Percentiles rank a stretch among this genome's conserved stretches.
Conservation (phyloP, 2,888 invertebrate genomes). For the Diarsia mendica region DNA sequence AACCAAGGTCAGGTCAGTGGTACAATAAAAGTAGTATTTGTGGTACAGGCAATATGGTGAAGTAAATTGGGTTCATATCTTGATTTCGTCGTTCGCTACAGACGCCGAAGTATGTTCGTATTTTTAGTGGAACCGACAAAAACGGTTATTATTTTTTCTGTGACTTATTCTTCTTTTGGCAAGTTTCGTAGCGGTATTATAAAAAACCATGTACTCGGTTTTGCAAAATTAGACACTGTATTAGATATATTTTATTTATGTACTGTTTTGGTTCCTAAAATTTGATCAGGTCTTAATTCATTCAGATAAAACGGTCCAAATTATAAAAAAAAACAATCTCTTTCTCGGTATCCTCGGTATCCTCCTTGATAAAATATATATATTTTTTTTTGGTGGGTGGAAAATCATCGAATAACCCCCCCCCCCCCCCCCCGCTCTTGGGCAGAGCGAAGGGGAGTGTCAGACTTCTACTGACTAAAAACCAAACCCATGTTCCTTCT, state of each 20-base stretch:
- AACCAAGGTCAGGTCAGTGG: constrained; percentile 23
- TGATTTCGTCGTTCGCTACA: constrained; percentile 25
- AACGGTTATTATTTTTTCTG: background rate
- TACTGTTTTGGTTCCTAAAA: background rate
- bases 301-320: background rate
- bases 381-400: no score
- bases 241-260: background rate
- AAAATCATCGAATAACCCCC: no score
- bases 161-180: background rate
- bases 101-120: constrained; percentile 16
- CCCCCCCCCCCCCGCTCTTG: no score
- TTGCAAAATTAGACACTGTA: background rate
- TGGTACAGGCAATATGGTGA: constrained; percentile 41
- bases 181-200: no score
- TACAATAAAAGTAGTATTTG: constrained; percentile 43
- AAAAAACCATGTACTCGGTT: background rate
- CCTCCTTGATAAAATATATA: no score
- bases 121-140: background rate
- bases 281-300: background rate
- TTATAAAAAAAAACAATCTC: background rate
- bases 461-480: no score
- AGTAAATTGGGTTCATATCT: constrained; percentile 60
- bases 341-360: no score
- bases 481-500: no score
- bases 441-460: no score